Conservation (phyloP, 2,888 invertebrate species). For the Drosophila stalkeri region DNA sequence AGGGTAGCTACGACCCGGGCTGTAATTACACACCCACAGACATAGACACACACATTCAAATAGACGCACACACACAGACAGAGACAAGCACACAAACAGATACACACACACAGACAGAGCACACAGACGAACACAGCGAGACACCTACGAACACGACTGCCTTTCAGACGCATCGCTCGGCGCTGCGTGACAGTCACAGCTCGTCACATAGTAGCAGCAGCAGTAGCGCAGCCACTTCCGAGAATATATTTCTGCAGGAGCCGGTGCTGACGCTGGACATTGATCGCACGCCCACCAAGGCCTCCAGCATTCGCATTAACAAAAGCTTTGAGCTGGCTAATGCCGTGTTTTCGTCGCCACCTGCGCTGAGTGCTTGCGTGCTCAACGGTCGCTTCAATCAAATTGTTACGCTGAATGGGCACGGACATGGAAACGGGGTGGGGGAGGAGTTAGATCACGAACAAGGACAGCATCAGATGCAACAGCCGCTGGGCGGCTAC, state of each 20-base stretch:
- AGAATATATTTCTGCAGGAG: constrained; percentile 85
- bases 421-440: constrained; percentile 26
- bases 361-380: constrained; percentile 67
- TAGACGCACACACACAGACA: constrained; percentile 15
- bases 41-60: constrained; percentile 12
- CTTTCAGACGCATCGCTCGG: constrained; percentile 67
- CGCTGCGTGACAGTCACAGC: constrained; percentile 78
- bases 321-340: constrained; percentile 81
- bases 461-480: constrained; percentile 14
- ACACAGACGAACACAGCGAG: constrained; percentile 19
- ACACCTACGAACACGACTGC: constrained; percentile 28
- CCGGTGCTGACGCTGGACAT: constrained; percentile 84
- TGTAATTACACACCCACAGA: constrained; percentile 27
- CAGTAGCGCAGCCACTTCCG: constrained; percentile 69
- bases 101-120: constrained; percentile 23
- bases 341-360: constrained; percentile 83
- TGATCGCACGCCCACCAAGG: constrained; percentile 84
- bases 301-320: constrained; percentile 84
- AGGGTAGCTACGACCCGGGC: constrained; percentile 27
- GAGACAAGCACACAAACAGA: constrained; percentile 11
- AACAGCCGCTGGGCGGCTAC: constrained; percentile 53
- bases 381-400: constrained; percentile 84
- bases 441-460: constrained; percentile 37
- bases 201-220: constrained; percentile 76
- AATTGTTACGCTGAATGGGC: constrained; percentile 81